These are phyloP conservation scores for Gandaritis pyraliata DNA, from an alignment of 2,888 invertebrate genomes.

Conservation along the genomic window DNA sequence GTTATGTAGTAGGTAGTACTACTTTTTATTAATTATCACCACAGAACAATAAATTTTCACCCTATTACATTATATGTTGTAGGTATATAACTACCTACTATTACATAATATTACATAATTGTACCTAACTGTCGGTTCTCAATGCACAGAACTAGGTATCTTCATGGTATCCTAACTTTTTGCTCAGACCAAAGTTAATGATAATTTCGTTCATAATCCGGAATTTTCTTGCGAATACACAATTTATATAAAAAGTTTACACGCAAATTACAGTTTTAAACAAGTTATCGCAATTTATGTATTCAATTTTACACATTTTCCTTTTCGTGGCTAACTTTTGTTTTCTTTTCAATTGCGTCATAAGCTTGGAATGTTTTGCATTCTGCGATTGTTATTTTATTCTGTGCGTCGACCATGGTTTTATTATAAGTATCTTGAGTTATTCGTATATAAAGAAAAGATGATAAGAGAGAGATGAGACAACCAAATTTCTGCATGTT, in stretches of 20 bases:
- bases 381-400: too few species aligned
- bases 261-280: constrained; percentile 39
- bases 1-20: too few species aligned
- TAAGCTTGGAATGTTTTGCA: constrained; percentile 6
- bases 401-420: too few species aligned
- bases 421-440: too few species aligned
- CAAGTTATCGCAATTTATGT: constrained; percentile 39
- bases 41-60: too few species aligned
- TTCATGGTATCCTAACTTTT: background rate
- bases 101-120: too few species aligned
- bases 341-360: constrained; percentile 22
- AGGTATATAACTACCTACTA: too few species aligned
- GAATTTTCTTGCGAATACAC: constrained; percentile 22
- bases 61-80: too few species aligned
- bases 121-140: background rate
- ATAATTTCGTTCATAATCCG: constrained; percentile 26
- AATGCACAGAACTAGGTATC: background rate
- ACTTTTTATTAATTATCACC: too few species aligned
- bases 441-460: too few species aligned
- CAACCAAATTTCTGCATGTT: background rate
- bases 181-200: background rate
- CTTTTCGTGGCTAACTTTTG: constrained; percentile 17
- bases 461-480: too few species aligned
- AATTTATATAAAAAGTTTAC: constrained; percentile 36
- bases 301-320: constrained; percentile 34